These are phyloP conservation scores for Myotis lucifugus DNA, from an alignment of 2,113 vertebrate genomes.

Conservation along the genomic window DNA sequence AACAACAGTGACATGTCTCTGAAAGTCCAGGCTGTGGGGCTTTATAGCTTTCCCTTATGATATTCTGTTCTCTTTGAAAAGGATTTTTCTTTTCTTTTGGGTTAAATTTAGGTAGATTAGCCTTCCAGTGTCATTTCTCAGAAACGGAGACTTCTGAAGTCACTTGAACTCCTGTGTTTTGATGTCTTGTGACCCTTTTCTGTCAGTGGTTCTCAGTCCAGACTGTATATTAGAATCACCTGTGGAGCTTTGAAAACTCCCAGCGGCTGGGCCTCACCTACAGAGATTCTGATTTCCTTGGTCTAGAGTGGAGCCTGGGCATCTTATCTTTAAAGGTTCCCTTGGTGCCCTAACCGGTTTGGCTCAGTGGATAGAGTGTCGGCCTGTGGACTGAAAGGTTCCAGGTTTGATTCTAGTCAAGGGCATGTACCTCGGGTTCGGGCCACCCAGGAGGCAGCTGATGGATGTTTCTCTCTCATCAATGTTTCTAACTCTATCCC, in stretches of 20 bases:
- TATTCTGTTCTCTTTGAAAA: neutral
- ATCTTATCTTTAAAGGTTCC: neutral
- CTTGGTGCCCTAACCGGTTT: too few relatives aligned
- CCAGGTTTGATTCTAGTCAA: too few relatives aligned
- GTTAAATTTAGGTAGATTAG: neutral
- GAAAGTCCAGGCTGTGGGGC: neutral
- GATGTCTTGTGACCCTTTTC: neutral
- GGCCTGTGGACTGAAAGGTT: too few relatives aligned
- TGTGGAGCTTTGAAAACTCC: neutral
- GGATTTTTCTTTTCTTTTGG: neutral
- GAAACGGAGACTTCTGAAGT: neutral
- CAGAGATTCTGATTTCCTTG: neutral
- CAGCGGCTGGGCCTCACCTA: neutral
- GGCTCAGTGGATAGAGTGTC: too few relatives aligned
- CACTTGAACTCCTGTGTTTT: neutral
- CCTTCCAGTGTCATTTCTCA: neutral
- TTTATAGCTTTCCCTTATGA: neutral
- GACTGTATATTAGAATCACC: neutral
- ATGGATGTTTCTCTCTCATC: too few relatives aligned
- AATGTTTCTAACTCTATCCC: too few relatives aligned
- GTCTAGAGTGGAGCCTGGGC: neutral
- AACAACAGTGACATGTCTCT: rapidly evolving
- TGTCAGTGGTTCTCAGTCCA: neutral
- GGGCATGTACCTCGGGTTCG: too few relatives aligned
- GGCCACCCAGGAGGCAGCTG: too few relatives aligned